phyloP scores from a whole-genome alignment of 2,797 vertebrate species.

The Taeniopygia guttata region DNA sequence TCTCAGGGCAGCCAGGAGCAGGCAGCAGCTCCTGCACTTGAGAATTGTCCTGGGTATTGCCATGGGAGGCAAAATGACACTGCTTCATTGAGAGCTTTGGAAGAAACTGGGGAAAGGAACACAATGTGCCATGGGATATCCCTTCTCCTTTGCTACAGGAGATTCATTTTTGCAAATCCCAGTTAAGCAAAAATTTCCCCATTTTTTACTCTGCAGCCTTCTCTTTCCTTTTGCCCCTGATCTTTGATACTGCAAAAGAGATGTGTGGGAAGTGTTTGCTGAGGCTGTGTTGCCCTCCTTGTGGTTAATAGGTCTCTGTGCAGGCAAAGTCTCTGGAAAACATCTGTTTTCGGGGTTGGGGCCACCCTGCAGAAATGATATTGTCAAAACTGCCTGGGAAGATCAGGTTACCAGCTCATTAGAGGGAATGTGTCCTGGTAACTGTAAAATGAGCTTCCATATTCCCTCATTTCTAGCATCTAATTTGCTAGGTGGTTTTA shows the following conservation, averaged over 20 bases:
- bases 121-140: rapidly evolving
- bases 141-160: background rate
- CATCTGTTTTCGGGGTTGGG: background rate
- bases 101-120: background rate
- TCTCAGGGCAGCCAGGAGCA: background rate
- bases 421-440: slow-evolving; percentile 41
- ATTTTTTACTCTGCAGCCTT: background rate
- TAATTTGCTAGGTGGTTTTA: slow-evolving; percentile 59
- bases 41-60: background rate
- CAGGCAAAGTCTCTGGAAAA: background rate
- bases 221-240: background rate
- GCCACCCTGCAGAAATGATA: background rate
- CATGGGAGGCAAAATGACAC: background rate
- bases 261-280: background rate
- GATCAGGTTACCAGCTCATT: slow-evolving; percentile 65
- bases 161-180: background rate
- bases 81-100: background rate
- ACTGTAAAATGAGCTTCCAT: slow-evolving; percentile 51
- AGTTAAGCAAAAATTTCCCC: background rate
- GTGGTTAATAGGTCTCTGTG: background rate
- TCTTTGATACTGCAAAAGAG: background rate
- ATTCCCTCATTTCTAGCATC: slow-evolving; percentile 41
- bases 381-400: background rate
- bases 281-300: background rate
- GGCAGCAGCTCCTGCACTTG: background rate